Conservation (phyloP, 2,888 invertebrate genomes). For the Ischnus inquisitorius region DNA sequence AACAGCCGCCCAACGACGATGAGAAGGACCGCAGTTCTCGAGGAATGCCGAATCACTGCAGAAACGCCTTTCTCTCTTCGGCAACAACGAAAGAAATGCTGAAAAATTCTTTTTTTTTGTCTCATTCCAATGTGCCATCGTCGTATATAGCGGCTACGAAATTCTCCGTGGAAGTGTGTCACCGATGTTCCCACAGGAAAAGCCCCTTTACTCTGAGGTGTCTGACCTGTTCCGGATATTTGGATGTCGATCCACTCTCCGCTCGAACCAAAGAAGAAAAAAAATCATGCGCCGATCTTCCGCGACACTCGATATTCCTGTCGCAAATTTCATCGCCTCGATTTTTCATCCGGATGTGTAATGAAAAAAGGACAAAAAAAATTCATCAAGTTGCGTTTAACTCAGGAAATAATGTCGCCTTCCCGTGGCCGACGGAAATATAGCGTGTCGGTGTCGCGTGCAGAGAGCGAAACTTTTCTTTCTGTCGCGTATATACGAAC, state of each 20-base stretch:
- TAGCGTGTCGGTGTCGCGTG: slow-evolving; percentile 11
- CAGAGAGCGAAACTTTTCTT: slow-evolving; percentile 26
- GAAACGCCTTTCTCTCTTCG: slow-evolving; percentile 66
- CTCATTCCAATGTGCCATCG: background rate
- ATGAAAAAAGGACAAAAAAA: background rate
- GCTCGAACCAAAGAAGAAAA: slow-evolving; percentile 13
- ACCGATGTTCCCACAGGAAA: slow-evolving; percentile 20
- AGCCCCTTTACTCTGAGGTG: slow-evolving; percentile 10
- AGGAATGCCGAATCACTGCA: slow-evolving; percentile 80
- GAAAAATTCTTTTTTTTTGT: slow-evolving; percentile 29
- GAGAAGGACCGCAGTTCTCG: slow-evolving; percentile 74
- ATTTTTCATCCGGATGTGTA: background rate
- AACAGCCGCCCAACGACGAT: slow-evolving; percentile 59
- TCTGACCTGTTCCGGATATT: slow-evolving; percentile 37
- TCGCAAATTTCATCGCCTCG: background rate
- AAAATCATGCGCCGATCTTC: background rate
- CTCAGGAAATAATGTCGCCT: slow-evolving; percentile 10
- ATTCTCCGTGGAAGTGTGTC: background rate
- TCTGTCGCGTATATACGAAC: slow-evolving; percentile 7
- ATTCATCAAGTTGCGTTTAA: slow-evolving; percentile 24
- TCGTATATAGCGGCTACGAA: background rate
- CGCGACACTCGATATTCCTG: background rate
- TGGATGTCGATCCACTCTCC: slow-evolving; percentile 40
- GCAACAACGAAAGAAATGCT: slow-evolving; percentile 51
- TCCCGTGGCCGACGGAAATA: slow-evolving; percentile 5